Conservation (phyloP, 1,140 invertebrate genomes). For the Cephus cinctus region DNA sequence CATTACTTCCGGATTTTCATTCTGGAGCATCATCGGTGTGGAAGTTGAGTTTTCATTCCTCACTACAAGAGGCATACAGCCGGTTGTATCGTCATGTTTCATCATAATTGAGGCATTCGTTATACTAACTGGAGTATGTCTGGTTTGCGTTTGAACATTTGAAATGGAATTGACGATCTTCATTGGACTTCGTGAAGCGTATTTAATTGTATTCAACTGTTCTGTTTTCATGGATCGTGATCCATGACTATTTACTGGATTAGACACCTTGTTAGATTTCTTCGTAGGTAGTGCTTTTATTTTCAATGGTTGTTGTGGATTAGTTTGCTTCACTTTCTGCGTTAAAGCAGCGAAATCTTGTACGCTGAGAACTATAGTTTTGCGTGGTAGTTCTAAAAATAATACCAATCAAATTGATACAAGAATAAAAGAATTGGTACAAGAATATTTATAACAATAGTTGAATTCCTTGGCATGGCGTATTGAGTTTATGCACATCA, state of each 20-base stretch:
- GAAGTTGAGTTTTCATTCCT: conserved; percentile 35
- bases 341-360: conserved; percentile 55
- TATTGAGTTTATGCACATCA: too few relatives aligned
- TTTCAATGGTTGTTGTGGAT: conserved; percentile 30
- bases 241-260: conserved; percentile 22
- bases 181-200: conserved; percentile 23
- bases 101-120: conserved; percentile 29
- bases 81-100: conserved; percentile 22
- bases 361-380: conserved; percentile 54
- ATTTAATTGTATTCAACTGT: conserved; percentile 10
- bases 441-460: too few relatives aligned
- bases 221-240: conserved; percentile 18
- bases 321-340: conserved; percentile 45
- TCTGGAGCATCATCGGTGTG: conserved; percentile 44
- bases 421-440: too few relatives aligned
- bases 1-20: conserved; percentile 33
- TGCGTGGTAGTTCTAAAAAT: conserved; percentile 42
- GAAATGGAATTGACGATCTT: conserved; percentile 29
- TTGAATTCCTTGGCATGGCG: too few relatives aligned
- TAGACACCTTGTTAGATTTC: conserved; percentile 21
- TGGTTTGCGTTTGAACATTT: conserved; percentile 21
- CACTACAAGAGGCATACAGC: conserved; percentile 26
- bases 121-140: conserved; percentile 16
- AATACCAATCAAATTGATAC: too few relatives aligned
- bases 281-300: conserved; percentile 30